A percentile compares a stretch with the other conserved stretches of the same genome.
These are phyloP conservation scores for Eueides isabella DNA, from an alignment of 1,140 invertebrate species.

Conservation along the genomic window DNA sequence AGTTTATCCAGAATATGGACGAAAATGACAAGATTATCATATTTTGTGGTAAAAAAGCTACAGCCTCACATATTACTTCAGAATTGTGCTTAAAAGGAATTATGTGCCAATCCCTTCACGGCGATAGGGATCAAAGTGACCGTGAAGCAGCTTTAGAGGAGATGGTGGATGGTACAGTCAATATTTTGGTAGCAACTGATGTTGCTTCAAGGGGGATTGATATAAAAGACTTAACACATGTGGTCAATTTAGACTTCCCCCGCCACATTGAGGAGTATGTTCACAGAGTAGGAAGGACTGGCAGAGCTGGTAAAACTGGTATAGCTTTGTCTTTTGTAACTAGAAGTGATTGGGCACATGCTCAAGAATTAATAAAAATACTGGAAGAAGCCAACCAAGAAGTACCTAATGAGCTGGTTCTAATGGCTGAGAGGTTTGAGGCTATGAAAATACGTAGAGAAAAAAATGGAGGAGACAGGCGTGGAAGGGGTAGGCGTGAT, in stretches of 20 bases:
- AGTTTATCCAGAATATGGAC: slow-evolving; percentile 86
- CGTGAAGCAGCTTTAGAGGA: slow-evolving; percentile 93
- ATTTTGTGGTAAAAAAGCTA: slow-evolving; percentile 93
- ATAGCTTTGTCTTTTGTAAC: slow-evolving; percentile 92
- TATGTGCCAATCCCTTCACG: slow-evolving; percentile 91
- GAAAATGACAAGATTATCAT: slow-evolving; percentile 92
- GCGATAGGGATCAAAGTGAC: slow-evolving; percentile 93
- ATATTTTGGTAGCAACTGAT: slow-evolving; percentile 96
- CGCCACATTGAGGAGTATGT: slow-evolving; percentile 96
- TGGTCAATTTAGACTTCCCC: slow-evolving; percentile 94
- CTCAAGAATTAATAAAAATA: slow-evolving; percentile 91
- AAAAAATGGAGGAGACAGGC: slow-evolving; percentile 64
- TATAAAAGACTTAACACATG: slow-evolving; percentile 95
- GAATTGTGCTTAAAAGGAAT: slow-evolving; percentile 88
- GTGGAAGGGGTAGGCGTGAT: slow-evolving; percentile 56
- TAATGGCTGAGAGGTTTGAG: slow-evolving; percentile 87
- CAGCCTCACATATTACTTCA: slow-evolving; percentile 91
- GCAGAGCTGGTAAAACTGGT: slow-evolving; percentile 92
- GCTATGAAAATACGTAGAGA: slow-evolving; percentile 85
- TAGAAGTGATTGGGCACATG: slow-evolving; percentile 89
- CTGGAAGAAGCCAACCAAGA: slow-evolving; percentile 89
- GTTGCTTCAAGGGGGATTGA: slow-evolving; percentile 96
- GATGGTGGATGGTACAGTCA: slow-evolving; percentile 88
- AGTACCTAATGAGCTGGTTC: slow-evolving; percentile 87
- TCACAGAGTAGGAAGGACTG: slow-evolving; percentile 93